Percentiles rank a stretch among this genome's conserved stretches.
These are phyloP conservation scores for Sciaenops ocellatus DNA, from an alignment of 2,797 vertebrate species.

Conservation along the genomic window DNA sequence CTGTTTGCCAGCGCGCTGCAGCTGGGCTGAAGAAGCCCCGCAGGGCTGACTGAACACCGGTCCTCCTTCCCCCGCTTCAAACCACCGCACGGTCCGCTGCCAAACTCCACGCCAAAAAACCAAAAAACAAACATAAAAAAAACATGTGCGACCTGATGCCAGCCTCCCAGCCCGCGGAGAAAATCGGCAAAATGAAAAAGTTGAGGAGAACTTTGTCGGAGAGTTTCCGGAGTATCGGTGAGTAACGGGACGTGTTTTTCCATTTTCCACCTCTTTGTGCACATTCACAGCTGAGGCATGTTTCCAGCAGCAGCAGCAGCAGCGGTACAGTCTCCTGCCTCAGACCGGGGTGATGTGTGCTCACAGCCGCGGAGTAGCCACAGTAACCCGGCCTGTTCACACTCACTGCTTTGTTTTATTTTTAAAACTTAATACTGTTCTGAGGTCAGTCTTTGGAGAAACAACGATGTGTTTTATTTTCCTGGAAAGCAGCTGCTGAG, in stretches of 20 bases:
- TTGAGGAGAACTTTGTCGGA: constrained; percentile 98
- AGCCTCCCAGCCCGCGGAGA: constrained; percentile 88
- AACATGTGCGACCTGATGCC: constrained; percentile 92
- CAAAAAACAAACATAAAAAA: neutral
- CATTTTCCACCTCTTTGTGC: constrained; percentile 29
- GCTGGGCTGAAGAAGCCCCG: constrained; percentile 64
- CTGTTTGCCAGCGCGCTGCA: constrained; percentile 62
- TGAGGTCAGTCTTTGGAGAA: neutral
- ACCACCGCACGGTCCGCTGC: constrained; percentile 27
- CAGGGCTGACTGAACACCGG: constrained; percentile 39
- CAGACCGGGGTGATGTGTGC: constrained; percentile 30
- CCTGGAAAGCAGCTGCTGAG: neutral
- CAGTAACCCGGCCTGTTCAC: constrained; percentile 14
- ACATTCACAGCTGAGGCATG: constrained; percentile 8
- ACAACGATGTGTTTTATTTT: neutral
- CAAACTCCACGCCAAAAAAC: constrained; percentile 6
- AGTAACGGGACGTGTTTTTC: constrained; percentile 72
- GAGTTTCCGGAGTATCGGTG: constrained; percentile 96
- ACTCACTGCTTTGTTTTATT: neutral
- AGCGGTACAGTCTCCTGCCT: constrained; percentile 27
- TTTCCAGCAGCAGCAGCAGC: constrained; percentile 43
- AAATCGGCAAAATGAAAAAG: constrained; percentile 97
- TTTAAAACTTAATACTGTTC: neutral
- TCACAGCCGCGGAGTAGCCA: constrained; percentile 34
- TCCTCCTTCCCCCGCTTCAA: constrained; percentile 31